Conservation (phyloP, 2,888 invertebrate genomes). For the Smittia aterrima region DNA sequence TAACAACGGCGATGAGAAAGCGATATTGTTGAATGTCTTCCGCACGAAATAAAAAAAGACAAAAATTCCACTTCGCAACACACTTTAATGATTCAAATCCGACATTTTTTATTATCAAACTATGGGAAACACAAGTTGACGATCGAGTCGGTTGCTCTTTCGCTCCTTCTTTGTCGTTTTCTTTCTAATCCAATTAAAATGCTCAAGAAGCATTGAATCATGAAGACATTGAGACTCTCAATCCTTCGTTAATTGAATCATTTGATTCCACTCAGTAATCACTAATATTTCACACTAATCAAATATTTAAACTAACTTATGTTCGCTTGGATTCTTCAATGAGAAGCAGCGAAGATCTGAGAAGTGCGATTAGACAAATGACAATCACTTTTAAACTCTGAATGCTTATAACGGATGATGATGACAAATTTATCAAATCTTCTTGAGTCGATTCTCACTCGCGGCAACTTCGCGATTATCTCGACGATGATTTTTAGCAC, state of each 20-base stretch:
- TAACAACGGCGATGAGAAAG: no score
- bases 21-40: no score
- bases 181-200: slow-evolving; percentile 32
- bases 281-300: slow-evolving; percentile 28
- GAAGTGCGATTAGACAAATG: background rate
- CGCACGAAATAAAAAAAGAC: no score
- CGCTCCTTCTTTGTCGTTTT: no score
- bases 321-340: no score
- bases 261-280: slow-evolving; percentile 11
- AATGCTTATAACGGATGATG: slow-evolving; percentile 25
- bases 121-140: background rate
- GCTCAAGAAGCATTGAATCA: slow-evolving; percentile 22
- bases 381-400: background rate
- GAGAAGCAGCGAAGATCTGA: background rate
- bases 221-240: background rate
- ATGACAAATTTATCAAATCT: slow-evolving; percentile 31
- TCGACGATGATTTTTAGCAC: no score
- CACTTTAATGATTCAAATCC: background rate
- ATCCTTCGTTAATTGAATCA: slow-evolving; percentile 28
- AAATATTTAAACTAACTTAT: slow-evolving; percentile 7
- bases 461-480: no score
- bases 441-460: slow-evolving; percentile 19
- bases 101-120: background rate
- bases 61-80: background rate
- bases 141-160: background rate